A percentile compares a stretch with the other conserved stretches of the same genome.
Evolutionary conservation across 2,888 invertebrate genomes (phyloP).

Genomic region (Phlogophora meticulosa): DNA sequence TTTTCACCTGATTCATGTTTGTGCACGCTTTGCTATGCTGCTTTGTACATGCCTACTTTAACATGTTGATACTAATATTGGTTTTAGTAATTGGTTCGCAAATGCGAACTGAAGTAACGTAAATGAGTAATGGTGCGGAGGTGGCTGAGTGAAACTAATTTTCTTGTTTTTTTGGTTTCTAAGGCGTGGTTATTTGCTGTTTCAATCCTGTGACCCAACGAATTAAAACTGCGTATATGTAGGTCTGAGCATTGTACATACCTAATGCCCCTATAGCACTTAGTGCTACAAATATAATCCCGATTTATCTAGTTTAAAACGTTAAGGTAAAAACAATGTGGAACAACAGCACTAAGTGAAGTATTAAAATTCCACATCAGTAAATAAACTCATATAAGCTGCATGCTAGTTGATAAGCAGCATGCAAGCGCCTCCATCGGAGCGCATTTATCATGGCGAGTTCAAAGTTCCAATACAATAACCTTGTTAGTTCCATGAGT

Average conservation of each 20-base stretch:
- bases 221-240: background rate
- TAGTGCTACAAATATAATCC: background rate
- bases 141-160: background rate
- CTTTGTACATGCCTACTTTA: slow-evolving; percentile 43
- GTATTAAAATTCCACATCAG: background rate
- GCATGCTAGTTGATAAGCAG: slow-evolving; percentile 75
- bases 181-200: background rate
- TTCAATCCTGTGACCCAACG: background rate
- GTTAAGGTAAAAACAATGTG: background rate
- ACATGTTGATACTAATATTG: slow-evolving; percentile 33
- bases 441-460: slow-evolving; percentile 82
- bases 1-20: slow-evolving; percentile 57
- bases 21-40: slow-evolving; percentile 39
- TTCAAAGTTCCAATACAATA: slow-evolving; percentile 85
- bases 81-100: slow-evolving; percentile 34
- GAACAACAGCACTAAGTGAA: background rate
- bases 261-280: no score
- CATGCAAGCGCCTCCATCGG: slow-evolving; percentile 76
- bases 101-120: slow-evolving; percentile 2
- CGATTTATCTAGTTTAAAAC: background rate
- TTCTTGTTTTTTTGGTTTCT: background rate
- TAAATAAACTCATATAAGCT: slow-evolving; percentile 29
- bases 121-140: background rate
- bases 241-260: no score
- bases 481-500: slow-evolving; percentile 69